These are phyloP conservation scores for Heliconius himera DNA, from an alignment of 1,140 invertebrate species.

Conservation along the genomic window DNA sequence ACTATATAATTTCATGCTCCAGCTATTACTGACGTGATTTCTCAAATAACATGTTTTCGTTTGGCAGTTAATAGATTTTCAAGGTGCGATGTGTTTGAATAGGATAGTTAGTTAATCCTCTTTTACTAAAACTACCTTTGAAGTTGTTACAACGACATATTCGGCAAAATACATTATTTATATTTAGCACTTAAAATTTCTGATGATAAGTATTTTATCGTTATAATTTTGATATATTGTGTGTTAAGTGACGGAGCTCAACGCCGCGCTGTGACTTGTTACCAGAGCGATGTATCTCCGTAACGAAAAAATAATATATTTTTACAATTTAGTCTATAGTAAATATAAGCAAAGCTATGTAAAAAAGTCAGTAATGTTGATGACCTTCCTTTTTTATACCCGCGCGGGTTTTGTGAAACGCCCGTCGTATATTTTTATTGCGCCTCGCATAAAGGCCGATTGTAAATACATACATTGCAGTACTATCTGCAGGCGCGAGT, in stretches of 20 bases:
- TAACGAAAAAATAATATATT: too few relatives aligned
- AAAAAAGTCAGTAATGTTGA: neutral
- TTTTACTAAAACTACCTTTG: neutral
- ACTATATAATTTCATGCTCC: neutral
- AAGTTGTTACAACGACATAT: neutral
- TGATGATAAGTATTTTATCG: too few relatives aligned
- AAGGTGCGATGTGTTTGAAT: slow-evolving; percentile 16
- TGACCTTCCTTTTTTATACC: neutral
- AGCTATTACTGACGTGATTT: neutral
- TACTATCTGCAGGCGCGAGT: neutral
- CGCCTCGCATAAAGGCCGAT: slow-evolving; percentile 11
- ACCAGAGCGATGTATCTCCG: too few relatives aligned
- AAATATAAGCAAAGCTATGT: neutral
- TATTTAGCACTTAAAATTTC: too few relatives aligned
- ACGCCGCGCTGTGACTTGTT: too few relatives aligned
- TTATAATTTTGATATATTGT: too few relatives aligned
- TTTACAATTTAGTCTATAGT: too few relatives aligned
- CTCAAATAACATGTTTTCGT: neutral
- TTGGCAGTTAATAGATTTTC: slow-evolving; percentile 10
- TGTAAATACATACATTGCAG: slow-evolving; percentile 16
- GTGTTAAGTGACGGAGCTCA: too few relatives aligned
- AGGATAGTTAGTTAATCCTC: slow-evolving; percentile 11
- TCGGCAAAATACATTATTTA: neutral
- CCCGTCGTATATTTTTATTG: slow-evolving; percentile 17
- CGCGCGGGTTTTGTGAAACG: neutral